Evolutionary conservation across 1,140 invertebrate genomes (phyloP), one percentile per base, ranked within the genome.

Genomic region (Achroia grisella): DNA sequence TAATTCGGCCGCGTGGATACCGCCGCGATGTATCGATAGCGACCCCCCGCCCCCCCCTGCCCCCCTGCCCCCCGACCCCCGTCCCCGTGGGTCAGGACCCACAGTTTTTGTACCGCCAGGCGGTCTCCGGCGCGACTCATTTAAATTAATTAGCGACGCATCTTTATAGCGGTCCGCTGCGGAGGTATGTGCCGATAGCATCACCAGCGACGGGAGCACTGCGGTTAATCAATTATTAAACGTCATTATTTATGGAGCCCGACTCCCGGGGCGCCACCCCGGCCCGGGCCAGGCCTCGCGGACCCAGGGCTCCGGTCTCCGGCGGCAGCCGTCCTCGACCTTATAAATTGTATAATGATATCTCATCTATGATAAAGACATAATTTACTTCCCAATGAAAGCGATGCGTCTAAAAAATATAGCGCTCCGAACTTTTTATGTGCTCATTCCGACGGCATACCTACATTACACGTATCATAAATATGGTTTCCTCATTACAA

Each of bases 181-280:
- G 53, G 59, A 51, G 52, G 52, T 50, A 60, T 61, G 59, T 42
- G 51, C 5, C 60, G 71, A 75, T 75, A 70, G 49, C 56, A 73
- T 74, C 74, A 58, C 41, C 31, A 30, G 32, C 42, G 43, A 47
- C 33, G 39, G 13, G 46, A 50, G 32, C 53, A 48, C 49, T 56
- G 50, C 63, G 52, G 76, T 76, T 72, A 76, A 79, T 79, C 75
- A 76, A 74, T 73, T 69, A 72, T 68, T 62, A 69, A 68, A 70
- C 63, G 74, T 78, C 70, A 71, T 78, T 70, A 78, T 71, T 75
- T 65, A 74, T 51, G 31, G 36, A 48, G 29, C 32, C 36, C 45
- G 35, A 48, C 40, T 36, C 51, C 42, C 49, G 47, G 52, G 52
- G 44, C 56, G 49, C 59, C 52, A 47, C 43, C 50, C 44, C 45